Evolutionary conservation across 2,888 invertebrate species (phyloP).

Genomic region (Bedellia somnulentella): DNA sequence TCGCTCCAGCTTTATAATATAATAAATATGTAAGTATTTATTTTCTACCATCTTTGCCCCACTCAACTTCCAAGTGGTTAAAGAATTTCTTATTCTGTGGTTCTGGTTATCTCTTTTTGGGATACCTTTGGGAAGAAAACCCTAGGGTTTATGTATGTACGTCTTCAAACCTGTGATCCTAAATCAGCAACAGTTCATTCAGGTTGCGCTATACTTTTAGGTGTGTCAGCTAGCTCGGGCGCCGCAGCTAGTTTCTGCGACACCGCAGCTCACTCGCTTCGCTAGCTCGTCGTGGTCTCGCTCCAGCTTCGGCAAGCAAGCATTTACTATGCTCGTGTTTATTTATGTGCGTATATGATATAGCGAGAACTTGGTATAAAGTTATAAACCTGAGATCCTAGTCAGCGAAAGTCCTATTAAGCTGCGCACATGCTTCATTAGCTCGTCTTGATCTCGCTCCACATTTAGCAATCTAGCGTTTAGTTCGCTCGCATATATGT

Average conservation of each 20-base stretch:
- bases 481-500: no score
- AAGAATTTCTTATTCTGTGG: no score
- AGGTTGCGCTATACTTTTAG: slow-evolving; percentile 54
- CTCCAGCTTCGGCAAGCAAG: slow-evolving; percentile 60
- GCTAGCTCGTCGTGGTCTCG: slow-evolving; percentile 46
- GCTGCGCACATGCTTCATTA: slow-evolving; percentile 24
- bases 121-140: no score
- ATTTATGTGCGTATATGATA: no score
- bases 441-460: slow-evolving; percentile 52
- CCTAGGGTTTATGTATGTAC: no score
- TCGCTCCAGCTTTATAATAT: slow-evolving; percentile 56
- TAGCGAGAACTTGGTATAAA: no score
- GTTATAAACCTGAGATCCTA: slow-evolving; percentile 68
- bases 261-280: slow-evolving; percentile 20
- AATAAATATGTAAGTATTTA: no score
- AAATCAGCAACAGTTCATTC: slow-evolving; percentile 60
- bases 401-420: slow-evolving; percentile 58
- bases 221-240: slow-evolving; percentile 62
- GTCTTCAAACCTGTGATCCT: slow-evolving; percentile 67
- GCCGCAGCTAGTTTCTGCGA: slow-evolving; percentile 61
- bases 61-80: no score
- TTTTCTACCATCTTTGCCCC: no score
- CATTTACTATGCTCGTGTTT: no score
- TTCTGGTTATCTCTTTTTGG: no score
- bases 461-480: no score